phyloP scores from a whole-genome alignment of 2,888 invertebrate species.

The Acanthoscelides obtectus region DNA sequence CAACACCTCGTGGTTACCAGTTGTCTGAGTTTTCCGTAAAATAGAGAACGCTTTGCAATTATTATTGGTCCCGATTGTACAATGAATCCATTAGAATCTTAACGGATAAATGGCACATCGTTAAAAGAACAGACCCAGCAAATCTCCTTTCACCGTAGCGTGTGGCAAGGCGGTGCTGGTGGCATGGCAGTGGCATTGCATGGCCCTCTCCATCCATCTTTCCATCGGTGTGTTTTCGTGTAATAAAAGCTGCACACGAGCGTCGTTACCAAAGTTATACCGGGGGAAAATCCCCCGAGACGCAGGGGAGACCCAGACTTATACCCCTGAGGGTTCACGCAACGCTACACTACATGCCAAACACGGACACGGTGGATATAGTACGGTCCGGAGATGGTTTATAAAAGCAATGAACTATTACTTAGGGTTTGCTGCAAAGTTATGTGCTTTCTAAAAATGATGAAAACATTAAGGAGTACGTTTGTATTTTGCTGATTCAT shows the following conservation, averaged over 20 bases:
- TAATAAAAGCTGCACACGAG: conserved; percentile 3
- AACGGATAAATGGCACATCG: background rate
- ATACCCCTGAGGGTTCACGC: background rate
- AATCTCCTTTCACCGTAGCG: background rate
- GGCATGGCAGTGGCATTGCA: background rate
- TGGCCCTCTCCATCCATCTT: background rate
- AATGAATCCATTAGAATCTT: too few relatives aligned
- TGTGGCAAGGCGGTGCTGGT: background rate
- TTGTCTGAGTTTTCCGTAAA: too few relatives aligned
- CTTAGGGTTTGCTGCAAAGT: too few relatives aligned
- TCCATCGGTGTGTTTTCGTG: background rate
- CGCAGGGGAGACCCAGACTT: background rate
- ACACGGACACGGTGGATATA: background rate
- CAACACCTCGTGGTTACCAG: too few relatives aligned
- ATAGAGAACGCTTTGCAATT: too few relatives aligned
- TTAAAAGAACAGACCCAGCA: background rate
- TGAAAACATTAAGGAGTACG: too few relatives aligned
- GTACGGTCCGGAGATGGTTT: background rate
- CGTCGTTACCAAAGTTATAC: conserved; percentile 1
- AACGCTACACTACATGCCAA: background rate
- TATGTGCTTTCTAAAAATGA: too few relatives aligned
- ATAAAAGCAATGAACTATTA: background rate
- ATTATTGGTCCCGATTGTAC: too few relatives aligned
- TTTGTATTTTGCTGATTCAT: too few relatives aligned
- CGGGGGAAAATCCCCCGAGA: background rate